A percentile compares a stretch with the other conserved stretches of the same genome.
Conservation (phyloP, 2,113 vertebrate genomes). For the Brienomyrus brachyistius region DNA sequence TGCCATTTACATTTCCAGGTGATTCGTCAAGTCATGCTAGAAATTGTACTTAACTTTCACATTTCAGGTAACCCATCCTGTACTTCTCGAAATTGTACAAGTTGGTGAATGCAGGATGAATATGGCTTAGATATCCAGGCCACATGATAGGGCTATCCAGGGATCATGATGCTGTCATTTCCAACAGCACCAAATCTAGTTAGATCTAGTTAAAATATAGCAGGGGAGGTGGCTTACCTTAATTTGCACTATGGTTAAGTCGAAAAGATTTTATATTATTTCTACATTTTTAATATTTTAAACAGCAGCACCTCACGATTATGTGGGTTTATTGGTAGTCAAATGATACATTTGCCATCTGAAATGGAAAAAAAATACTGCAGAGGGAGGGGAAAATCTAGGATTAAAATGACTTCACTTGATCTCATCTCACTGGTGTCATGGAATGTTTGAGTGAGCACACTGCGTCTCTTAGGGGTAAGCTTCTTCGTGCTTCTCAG, state of each 20-base stretch:
- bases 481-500: neutral
- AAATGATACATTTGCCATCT: neutral
- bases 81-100: neutral
- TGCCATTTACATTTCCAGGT: neutral
- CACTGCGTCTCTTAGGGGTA: neutral
- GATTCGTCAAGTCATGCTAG: too few relatives aligned
- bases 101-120: neutral
- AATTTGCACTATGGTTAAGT: neutral
- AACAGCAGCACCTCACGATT: neutral
- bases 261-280: neutral
- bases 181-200: neutral
- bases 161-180: neutral
- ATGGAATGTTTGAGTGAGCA: neutral
- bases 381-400: neutral
- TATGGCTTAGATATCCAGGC: neutral
- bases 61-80: neutral
- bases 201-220: neutral
- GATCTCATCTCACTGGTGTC: neutral
- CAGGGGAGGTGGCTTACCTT: neutral
- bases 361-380: neutral
- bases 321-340: neutral
- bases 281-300: neutral
- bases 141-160: neutral
- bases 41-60: neutral
- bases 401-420: conserved; percentile 8